These are phyloP conservation scores for Cyprinodon variegatus DNA, from an alignment of 2,113 vertebrate genomes.

Conservation along the genomic window DNA sequence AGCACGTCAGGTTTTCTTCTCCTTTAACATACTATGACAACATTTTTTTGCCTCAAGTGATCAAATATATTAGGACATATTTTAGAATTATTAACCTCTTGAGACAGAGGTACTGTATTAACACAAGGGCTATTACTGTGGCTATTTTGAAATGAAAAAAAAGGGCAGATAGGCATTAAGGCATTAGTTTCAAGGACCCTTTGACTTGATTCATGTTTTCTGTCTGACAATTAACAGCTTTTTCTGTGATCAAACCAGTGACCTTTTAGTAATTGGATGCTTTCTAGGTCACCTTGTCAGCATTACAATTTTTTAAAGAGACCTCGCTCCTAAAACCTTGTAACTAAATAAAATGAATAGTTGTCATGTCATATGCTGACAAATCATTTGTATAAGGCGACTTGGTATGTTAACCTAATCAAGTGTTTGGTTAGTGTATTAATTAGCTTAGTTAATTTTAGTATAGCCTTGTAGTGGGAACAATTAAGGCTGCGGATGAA, in stretches of 20 bases:
- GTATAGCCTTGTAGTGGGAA: no score
- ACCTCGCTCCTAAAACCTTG: neutral
- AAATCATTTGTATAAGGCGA: no score
- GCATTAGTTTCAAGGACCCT: constrained; percentile 49
- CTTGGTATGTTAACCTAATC: no score
- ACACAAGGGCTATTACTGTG: neutral
- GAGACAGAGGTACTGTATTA: neutral
- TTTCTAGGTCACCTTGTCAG: constrained; percentile 41
- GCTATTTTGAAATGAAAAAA: constrained; percentile 29
- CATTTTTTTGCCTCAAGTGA: neutral
- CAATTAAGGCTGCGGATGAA: no score
- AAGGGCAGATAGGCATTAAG: constrained; percentile 23
- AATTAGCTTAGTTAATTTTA: no score
- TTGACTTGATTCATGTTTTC: constrained; percentile 41
- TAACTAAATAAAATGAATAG: no score
- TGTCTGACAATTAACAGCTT: constrained; percentile 48
- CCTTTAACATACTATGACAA: neutral
- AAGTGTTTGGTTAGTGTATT: no score
- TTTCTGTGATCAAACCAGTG: constrained; percentile 57
- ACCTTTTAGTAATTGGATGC: constrained; percentile 66
- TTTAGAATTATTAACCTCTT: neutral
- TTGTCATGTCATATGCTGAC: no score
- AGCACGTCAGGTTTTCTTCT: neutral
- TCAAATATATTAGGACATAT: neutral
- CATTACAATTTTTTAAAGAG: constrained; percentile 7